Percentiles rank a stretch among this genome's conserved stretches.
phyloP scores from a whole-genome alignment of 2,113 vertebrate species.

The Bubo scandiacus region DNA sequence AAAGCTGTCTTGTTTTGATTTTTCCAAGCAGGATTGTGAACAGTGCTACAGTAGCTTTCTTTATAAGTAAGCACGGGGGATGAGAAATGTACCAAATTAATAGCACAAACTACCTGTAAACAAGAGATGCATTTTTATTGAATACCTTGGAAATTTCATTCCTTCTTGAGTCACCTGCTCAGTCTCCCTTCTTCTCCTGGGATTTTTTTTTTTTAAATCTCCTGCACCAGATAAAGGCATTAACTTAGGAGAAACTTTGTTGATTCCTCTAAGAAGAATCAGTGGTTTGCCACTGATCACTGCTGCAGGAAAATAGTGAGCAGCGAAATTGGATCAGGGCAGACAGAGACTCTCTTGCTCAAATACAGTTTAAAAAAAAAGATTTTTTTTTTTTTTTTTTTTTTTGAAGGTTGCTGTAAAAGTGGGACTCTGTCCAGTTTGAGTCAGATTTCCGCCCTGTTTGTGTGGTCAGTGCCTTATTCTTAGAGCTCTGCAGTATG shows the following conservation, averaged over 20 bases:
- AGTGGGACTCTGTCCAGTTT: background rate
- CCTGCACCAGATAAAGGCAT: background rate
- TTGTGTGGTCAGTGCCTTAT: background rate
- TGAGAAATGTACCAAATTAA: background rate
- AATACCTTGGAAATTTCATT: background rate
- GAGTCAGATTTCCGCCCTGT: background rate
- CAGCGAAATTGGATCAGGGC: background rate
- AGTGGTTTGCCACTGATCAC: background rate
- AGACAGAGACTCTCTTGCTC: background rate
- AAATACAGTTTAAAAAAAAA: background rate
- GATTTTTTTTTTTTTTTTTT: background rate
- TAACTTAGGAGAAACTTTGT: background rate
- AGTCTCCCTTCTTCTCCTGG: background rate
- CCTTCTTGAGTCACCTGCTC: background rate
- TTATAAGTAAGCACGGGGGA: background rate
- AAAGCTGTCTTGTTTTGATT: conserved; percentile 10
- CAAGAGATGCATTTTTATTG: fast-evolving
- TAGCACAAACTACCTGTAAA: background rate
- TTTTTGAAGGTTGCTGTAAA: background rate
- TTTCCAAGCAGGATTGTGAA: background rate
- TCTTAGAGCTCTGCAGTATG: background rate
- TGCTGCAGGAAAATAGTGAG: background rate
- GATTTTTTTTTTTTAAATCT: background rate
- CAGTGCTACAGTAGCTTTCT: background rate
- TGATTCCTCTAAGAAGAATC: too few species aligned